phyloP scores from a whole-genome alignment of 2,797 vertebrate species.

The Sciurus carolinensis region DNA sequence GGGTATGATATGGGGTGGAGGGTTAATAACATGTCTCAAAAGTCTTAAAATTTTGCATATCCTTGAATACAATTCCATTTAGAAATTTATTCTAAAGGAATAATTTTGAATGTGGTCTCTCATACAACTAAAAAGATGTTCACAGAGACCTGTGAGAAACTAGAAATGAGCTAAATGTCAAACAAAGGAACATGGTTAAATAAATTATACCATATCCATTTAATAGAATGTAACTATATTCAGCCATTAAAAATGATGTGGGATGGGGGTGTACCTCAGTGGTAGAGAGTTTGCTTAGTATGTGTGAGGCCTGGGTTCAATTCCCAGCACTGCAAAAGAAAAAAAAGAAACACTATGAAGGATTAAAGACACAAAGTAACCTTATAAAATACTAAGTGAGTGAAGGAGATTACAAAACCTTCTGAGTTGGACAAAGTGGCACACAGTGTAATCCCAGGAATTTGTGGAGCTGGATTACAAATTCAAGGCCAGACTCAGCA shows the following conservation, averaged over 20 bases:
- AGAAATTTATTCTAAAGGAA: neutral
- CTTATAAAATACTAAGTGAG: slow-evolving; percentile 20
- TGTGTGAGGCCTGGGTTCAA: neutral
- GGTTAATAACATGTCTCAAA: neutral
- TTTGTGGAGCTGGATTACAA: too few species aligned
- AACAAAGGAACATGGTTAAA: neutral
- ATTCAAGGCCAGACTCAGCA: too few species aligned
- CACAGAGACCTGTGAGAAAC: slow-evolving; percentile 16
- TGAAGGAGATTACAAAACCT: neutral
- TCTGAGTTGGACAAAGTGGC: too few species aligned
- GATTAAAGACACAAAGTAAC: too few species aligned
- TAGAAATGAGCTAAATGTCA: slow-evolving; percentile 45
- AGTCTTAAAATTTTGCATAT: neutral
- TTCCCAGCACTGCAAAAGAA: neutral
- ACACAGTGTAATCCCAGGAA: too few species aligned
- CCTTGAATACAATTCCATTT: neutral
- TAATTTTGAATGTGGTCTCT: neutral
- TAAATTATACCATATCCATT: neutral
- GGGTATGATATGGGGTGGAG: fast-evolving
- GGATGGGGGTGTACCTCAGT: too few species aligned
- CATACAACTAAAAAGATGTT: neutral
- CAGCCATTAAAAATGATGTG: neutral
- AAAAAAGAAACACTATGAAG: neutral
- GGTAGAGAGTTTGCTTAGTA: too few species aligned
- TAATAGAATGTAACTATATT: neutral